Percentiles rank a stretch among this genome's conserved stretches.
phyloP scores from a whole-genome alignment of 2,888 invertebrate genomes.

The Subacronicta megacephala region DNA sequence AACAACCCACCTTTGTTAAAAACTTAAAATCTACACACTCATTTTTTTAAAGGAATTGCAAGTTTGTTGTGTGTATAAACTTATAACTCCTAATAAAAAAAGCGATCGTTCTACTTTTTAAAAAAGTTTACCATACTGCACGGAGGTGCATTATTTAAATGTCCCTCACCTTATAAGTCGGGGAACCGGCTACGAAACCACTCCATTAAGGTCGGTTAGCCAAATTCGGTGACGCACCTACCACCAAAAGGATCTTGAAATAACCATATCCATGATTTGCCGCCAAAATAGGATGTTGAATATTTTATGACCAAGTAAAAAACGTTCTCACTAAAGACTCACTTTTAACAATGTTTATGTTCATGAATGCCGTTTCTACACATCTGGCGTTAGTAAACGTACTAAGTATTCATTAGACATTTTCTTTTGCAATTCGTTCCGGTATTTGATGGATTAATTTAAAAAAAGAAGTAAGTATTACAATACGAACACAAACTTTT shows the following conservation, averaged over 20 bases:
- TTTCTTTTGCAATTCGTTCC: conserved; percentile 31
- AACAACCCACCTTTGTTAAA: too few relatives aligned
- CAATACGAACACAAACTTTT: background rate
- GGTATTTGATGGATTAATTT: conserved; percentile 14
- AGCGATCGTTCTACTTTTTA: background rate
- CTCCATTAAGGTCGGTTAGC: conserved; percentile 35
- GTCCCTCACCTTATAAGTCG: conserved; percentile 21
- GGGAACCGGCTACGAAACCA: conserved; percentile 28
- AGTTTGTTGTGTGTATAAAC: too few relatives aligned
- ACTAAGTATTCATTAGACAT: background rate
- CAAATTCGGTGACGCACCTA: conserved; percentile 38
- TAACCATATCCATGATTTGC: conserved; percentile 14
- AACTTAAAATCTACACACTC: too few relatives aligned
- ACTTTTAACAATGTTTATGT: background rate
- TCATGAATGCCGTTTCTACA: conserved; percentile 19
- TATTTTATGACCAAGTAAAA: background rate
- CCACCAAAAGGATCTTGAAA: conserved; percentile 16
- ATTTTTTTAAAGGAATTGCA: too few relatives aligned
- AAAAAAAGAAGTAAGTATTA: background rate
- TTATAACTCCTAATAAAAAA: too few relatives aligned
- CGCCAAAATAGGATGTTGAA: conserved; percentile 10
- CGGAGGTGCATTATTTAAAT: conserved; percentile 4
- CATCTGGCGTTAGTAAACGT: conserved; percentile 7
- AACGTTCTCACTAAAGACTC: too few relatives aligned
- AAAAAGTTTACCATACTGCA: background rate